These are phyloP conservation scores for Limnephilus lunatus DNA, from an alignment of 2,888 invertebrate genomes.

Conservation along the genomic window DNA sequence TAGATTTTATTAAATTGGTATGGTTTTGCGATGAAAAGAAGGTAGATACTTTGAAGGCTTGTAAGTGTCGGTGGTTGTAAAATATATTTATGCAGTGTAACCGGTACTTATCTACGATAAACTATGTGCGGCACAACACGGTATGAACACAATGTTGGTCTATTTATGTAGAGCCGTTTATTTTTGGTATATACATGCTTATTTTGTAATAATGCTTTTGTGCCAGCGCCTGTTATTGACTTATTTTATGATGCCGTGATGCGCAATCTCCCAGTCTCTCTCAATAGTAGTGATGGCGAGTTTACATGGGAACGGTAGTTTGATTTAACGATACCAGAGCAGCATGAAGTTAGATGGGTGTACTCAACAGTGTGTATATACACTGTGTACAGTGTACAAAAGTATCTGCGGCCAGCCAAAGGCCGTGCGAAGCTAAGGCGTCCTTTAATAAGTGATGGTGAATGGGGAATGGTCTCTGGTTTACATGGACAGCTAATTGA, in stretches of 20 bases:
- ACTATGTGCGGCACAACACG: neutral
- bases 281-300: neutral
- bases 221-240: neutral
- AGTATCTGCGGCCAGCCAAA: conserved; percentile 9
- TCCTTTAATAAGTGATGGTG: conserved; percentile 26
- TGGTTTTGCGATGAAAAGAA: neutral
- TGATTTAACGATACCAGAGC: conserved; percentile 48
- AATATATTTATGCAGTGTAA: conserved; percentile 2
- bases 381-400: neutral
- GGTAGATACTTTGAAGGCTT: neutral
- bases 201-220: neutral
- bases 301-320: conserved; percentile 49
- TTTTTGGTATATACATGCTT: conserved; percentile 2
- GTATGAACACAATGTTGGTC: neutral
- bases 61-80: neutral
- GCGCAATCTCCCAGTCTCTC: neutral
- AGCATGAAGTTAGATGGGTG: conserved; percentile 41
- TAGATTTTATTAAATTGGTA: neutral
- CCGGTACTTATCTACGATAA: neutral
- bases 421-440: conserved; percentile 59
- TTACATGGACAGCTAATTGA: conserved; percentile 64
- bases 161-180: neutral
- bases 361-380: neutral
- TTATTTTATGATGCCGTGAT: neutral
- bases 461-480: conserved; percentile 49